Base-by-base conservation (phyloP, 92 coral and sea anemone genomes). In the Micromussa lordhowensis region DNA sequence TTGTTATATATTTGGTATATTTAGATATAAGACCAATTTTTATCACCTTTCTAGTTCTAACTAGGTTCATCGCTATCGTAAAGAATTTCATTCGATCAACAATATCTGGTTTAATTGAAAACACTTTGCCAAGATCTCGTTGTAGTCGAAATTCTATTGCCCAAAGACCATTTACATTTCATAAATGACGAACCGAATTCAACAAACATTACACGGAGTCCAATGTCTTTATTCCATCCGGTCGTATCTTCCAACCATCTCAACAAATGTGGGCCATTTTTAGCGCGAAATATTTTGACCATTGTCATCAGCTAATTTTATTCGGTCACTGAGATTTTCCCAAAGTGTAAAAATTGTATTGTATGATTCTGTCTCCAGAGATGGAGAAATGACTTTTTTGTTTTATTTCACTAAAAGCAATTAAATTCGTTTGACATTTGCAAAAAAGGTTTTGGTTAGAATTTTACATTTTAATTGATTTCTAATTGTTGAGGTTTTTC, bases 341-440 rank as follows among this genome's bases (percentile, higher is more conserved):
- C 68, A 30, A 31, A 55, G 68, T 55, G 8, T 31, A 24, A 53
- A 57, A 18, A 1, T 17, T 26, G 10, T 14, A 32, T 36, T 30
- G 24, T 3, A 5, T 48, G 12, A 64, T 54, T 81, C 16, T 3
- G 55, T 38, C 28, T 40, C 40, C 75, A 64, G 40, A 6, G 21
- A 83, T 51, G 51, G 11, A 48, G 5, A 51, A 29, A 29, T 31
- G 28, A 18, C 6, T 35, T 36, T 35, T 73, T 73, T 44, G 51
- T 53, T 82, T 66, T 68, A 49, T 28, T 82, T 82, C 29, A 8
- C 66, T 11, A 31, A 30, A 82, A 69, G 55, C 78, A 82, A 69
- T 69, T 28, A 15, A 82, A 68, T 82, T 82, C 68, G 44, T 38
- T 53, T 69, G 26, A 16, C 76, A 40, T 82, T 82, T 69, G 86